These are phyloP conservation scores for Mormyrus proboscirostris DNA, from an alignment of 2,797 vertebrate species.

Conservation along the genomic window DNA sequence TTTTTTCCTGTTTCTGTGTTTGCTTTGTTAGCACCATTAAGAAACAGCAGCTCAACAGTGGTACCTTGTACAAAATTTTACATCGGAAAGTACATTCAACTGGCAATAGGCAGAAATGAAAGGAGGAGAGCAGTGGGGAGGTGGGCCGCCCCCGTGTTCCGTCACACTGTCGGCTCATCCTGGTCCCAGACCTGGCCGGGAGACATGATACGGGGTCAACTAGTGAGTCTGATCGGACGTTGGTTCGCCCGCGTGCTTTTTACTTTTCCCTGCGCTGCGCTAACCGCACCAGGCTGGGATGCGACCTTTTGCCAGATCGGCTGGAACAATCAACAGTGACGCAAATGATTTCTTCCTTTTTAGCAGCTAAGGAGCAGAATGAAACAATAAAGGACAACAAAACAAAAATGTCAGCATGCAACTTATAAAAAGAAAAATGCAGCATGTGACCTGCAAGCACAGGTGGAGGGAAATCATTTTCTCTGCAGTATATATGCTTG, in stretches of 20 bases:
- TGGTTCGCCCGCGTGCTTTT: background rate
- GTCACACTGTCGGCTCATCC: constrained; percentile 66
- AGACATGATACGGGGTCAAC: constrained; percentile 59
- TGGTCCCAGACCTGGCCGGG: constrained; percentile 65
- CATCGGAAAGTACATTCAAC: constrained; percentile 38
- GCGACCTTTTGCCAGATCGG: background rate
- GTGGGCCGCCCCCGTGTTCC: constrained; percentile 59
- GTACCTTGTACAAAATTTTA: constrained; percentile 69
- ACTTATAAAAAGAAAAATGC: background rate
- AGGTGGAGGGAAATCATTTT: background rate
- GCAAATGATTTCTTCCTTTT: constrained; percentile 4
- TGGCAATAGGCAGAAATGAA: constrained; percentile 90
- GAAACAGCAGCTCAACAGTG: constrained; percentile 91
- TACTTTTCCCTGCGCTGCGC: background rate
- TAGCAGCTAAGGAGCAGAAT: background rate
- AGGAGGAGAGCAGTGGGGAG: constrained; percentile 71
- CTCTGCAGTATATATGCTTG: background rate
- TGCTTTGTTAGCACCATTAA: constrained; percentile 91
- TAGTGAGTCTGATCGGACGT: constrained; percentile 22
- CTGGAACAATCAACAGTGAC: background rate
- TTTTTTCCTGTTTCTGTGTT: constrained; percentile 34
- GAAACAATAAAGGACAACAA: background rate
- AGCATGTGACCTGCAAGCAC: background rate
- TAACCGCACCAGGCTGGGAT: background rate
- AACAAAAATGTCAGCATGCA: background rate